Conservation (phyloP, 2,888 invertebrate species). For the Drosophila lacicola region DNA sequence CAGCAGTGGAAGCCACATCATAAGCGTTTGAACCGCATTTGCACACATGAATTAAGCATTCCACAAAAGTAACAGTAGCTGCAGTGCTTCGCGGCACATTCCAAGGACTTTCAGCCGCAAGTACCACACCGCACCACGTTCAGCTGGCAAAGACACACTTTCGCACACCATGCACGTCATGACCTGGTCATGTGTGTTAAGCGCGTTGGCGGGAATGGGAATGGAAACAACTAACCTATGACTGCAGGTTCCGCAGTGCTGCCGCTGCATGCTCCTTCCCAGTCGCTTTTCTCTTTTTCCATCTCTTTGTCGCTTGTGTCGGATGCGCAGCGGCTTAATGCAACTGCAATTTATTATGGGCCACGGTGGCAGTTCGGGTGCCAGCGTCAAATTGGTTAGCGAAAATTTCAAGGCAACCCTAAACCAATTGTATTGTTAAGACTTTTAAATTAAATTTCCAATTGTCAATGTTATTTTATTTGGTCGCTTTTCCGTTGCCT, state of each 20-base stretch:
- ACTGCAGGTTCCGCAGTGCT: slow-evolving; percentile 40
- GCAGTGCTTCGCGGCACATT: slow-evolving; percentile 42
- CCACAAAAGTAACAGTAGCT: slow-evolving; percentile 69
- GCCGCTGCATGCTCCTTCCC: not conserved
- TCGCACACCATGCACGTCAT: slow-evolving; percentile 53
- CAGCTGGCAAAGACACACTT: slow-evolving; percentile 16
- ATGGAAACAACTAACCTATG: slow-evolving; percentile 40
- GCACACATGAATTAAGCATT: slow-evolving; percentile 78
- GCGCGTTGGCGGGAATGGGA: slow-evolving; percentile 37
- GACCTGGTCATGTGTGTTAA: slow-evolving; percentile 59
- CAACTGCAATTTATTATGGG: slow-evolving; percentile 40
- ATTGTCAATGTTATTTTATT: slow-evolving; percentile 72
- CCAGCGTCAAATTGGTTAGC: slow-evolving; percentile 28
- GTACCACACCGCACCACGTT: slow-evolving; percentile 31
- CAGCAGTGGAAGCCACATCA: slow-evolving; percentile 58
- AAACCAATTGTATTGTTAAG: slow-evolving; percentile 58
- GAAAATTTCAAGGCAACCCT: slow-evolving; percentile 28
- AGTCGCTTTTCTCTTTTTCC: not conserved
- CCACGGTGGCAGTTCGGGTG: not conserved
- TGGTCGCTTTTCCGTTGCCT: slow-evolving; percentile 59
- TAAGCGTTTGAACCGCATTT: slow-evolving; percentile 75
- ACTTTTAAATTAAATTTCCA: slow-evolving; percentile 65
- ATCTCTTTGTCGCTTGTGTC: slow-evolving; percentile 4
- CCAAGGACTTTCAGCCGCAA: slow-evolving; percentile 44
- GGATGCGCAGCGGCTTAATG: slow-evolving; percentile 26